Base-by-base conservation (phyloP, 2,888 invertebrate species). In the Iphiclides podalirius region DNA sequence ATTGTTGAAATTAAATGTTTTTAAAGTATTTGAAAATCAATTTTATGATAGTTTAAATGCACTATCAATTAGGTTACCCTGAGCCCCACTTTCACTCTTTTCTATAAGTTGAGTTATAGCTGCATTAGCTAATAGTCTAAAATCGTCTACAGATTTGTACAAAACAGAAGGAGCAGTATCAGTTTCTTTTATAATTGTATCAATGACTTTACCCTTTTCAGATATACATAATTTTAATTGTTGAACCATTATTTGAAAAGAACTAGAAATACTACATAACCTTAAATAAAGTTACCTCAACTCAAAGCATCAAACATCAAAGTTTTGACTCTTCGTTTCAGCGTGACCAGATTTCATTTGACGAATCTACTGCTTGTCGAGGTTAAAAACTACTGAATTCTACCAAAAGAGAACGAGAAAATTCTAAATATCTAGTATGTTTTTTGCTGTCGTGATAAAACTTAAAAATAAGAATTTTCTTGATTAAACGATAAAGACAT, bases 41-140 rank as follows among this genome's bases (percentile, higher is more conserved):
- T 28, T 9, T 28, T 28, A 28, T 20, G 6, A 6, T 28, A 28
- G 8, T 35, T 28, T 23, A 9, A 42, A 26, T 23, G 8, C 23
- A 35, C 6, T 13, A 13, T 31, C 15, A 13, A 42, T 8, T 13
- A 15, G n/a, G 4, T 54, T 51, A 77, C 75, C 70, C 51, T 64
- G 53, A 52, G 66, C 67, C 38, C 65, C 70, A 35, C 59, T 56
- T 17, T 72, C 69, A 33, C 59, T 56, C 16, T 72, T 68, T 57
- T 73, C 64, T 46, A 86, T 76, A 50, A 79, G 60, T 42, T 75
- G 71, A 6, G 85, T 78, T 34, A 87, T 45, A 37, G 64, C 57
- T 28, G 59, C 60, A 64, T 87, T 87, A 3, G 75, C 72, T 49
- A 58, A 49, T 48, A 63, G 52, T 53, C 78, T 76, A 65, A 87